Evolutionary conservation across 2,797 vertebrate species (phyloP).

Genomic region (Leucoraja ocellata): DNA sequence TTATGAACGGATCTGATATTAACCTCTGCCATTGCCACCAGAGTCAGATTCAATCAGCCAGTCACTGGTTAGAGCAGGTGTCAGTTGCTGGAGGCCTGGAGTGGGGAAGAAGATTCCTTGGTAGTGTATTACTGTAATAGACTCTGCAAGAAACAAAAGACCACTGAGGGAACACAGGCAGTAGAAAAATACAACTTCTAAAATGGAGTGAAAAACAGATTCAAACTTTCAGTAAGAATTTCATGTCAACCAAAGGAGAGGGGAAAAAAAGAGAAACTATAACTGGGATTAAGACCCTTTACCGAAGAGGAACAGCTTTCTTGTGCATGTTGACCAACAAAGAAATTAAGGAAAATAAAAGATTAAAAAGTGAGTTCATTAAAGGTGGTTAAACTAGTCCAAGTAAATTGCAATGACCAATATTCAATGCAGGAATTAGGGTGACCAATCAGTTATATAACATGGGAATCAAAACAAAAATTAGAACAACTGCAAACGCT

Average conservation of each 20-base stretch:
- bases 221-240: not conserved
- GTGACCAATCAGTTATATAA: not conserved
- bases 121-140: not conserved
- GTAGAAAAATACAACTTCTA: not conserved
- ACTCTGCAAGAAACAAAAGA: not conserved
- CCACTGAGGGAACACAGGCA: not conserved
- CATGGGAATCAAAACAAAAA: too few relatives aligned
- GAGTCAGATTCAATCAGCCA: not conserved
- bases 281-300: not conserved
- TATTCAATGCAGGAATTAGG: not conserved
- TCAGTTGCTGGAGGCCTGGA: not conserved
- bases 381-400: not conserved
- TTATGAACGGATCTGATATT: not conserved
- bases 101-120: not conserved
- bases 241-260: not conserved
- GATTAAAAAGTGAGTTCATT: not conserved
- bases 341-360: not conserved
- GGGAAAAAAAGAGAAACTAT: not conserved
- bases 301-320: not conserved
- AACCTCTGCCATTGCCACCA: not conserved
- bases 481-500: too few relatives aligned
- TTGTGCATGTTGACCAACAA: not conserved
- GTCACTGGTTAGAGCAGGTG: not conserved
- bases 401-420: not conserved
- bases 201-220: not conserved